phyloP scores from a whole-genome alignment of 2,113 vertebrate species.

The Bambusicola thoracicus region DNA sequence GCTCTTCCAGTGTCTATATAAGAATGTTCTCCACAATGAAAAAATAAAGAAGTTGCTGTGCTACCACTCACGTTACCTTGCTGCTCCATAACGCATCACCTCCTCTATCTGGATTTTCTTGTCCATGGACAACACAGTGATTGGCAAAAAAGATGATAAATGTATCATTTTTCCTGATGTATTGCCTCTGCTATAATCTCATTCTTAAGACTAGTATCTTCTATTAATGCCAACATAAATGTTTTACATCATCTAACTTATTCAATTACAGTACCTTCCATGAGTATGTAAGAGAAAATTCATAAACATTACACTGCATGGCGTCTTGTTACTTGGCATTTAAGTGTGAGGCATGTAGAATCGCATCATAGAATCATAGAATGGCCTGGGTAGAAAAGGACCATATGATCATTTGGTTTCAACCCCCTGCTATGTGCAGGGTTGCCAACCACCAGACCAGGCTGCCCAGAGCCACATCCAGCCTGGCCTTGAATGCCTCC shows the following conservation, averaged over 20 bases:
- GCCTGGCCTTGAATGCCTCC: too few relatives aligned
- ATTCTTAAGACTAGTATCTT: not conserved
- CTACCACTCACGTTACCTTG: not conserved
- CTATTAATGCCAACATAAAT: not conserved
- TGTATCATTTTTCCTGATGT: not conserved
- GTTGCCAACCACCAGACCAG: too few relatives aligned
- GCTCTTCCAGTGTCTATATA: not conserved
- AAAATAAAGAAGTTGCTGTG: not conserved
- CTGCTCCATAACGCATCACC: not conserved
- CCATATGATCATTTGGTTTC: too few relatives aligned
- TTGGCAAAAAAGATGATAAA: slow-evolving; percentile 12
- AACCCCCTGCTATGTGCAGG: too few relatives aligned
- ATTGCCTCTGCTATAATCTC: not conserved
- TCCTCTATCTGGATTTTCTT: not conserved
- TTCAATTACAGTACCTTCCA: not conserved
- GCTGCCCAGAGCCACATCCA: too few relatives aligned
- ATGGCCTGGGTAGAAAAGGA: too few relatives aligned
- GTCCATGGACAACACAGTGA: not conserved
- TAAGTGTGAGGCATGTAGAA: too few relatives aligned
- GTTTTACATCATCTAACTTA: not conserved
- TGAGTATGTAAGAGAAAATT: slow-evolving; percentile 24
- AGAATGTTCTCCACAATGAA: not conserved
- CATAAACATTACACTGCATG: not conserved
- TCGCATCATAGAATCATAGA: too few relatives aligned
- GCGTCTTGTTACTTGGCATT: not conserved